Base-by-base conservation (phyloP, 2,113 vertebrate species). In the Semnornis frantzii region DNA sequence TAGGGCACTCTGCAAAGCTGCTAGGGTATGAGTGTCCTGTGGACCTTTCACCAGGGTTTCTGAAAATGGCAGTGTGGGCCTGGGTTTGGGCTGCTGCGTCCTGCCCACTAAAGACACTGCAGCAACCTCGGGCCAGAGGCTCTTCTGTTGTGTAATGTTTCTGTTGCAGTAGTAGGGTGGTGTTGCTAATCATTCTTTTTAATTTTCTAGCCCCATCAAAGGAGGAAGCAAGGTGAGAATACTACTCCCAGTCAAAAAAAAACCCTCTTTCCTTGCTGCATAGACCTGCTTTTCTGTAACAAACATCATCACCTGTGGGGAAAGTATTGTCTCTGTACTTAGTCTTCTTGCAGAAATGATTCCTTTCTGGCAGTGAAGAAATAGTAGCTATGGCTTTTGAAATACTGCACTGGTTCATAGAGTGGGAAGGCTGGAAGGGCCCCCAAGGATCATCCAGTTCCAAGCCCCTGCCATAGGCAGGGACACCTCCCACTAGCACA, bases 211-310 rank as follows among this genome's bases (percentile, higher is more conserved):
- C 90, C 15, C 55, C 89, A 50, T 23, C 79, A 58, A 80, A 94
- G 92, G 92, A 94, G 85, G 94, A 91, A 71, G 60, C 93, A 82
- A 97, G 91, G 96, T 97, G 52, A 90, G 96, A 68, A 25, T 57
- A 68, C 21, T 62, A 31, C 1, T 9, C 7, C 2, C 8, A 21
- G 8, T 54, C 33, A 15, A 48, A 15, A 85, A 85, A 64, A 30
- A 7, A 31, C 50, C 57, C 57, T 55, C 12, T 37, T n/a, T 55
- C 76, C 11, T n/a, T 91, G 9, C 54, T 78, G 42, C 23, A 19
- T 30, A 28, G 31, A 48, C 58, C 3, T 34, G 2, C 46, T 88
- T 87, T 76, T 84, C 69, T 82, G 28, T 82, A 75, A 48, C 37
- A 85, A 68, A 31, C 15, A 11, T 73, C 20, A 28, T 70, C 17